Evolutionary conservation across 2,888 invertebrate species (phyloP), one percentile per base, ranked within the genome.

Genomic region (Petrolisthes cinctipes): DNA sequence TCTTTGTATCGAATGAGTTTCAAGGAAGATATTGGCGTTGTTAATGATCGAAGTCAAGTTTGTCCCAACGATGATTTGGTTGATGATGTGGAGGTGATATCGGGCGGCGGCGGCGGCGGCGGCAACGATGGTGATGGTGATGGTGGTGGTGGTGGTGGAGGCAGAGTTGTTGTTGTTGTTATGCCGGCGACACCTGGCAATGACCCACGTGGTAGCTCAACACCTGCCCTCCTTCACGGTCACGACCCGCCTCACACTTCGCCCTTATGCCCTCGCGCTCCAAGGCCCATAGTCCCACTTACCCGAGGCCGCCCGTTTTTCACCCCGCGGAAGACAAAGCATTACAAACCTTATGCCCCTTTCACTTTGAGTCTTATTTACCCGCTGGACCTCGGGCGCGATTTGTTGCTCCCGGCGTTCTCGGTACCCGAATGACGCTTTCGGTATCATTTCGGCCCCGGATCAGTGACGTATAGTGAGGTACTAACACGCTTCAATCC

Each of bases 211-310:
- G 85, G 80, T 85, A 85, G 85, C 85, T 20, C 78, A 81, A 85
- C 85, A 85, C 85, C 85, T 85, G 85, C 85, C 85, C 85, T 54
- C 20, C 85, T 85, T 85, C 85, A 85, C 85, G 85, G 71, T 81
- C 80, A 85, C 85, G 81, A 56, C 53, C 23, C 61, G 68, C 6
- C 78, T 3, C 76, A 9, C 71, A 6, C 37, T 54, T 57, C 14
- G 23, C 57, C 81, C 81, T 37, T 57, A 9, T 66, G 37, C 23
- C 9, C 66, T 4, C 71, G 6, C n/a, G 7, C 14, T 5, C 17
- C 37, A 81, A n/a, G 81, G 66, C n/a, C 51, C 17, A 57, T 23
- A 81, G 37, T 81, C 14, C 81, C 4, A 5, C 37, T 37, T 37
- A 4, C 4, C 51, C 81, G 37, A 7, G 14, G 37, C 66, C 51